phyloP scores from a whole-genome alignment of 2,113 vertebrate species.

The Malaclemys terrapin region DNA sequence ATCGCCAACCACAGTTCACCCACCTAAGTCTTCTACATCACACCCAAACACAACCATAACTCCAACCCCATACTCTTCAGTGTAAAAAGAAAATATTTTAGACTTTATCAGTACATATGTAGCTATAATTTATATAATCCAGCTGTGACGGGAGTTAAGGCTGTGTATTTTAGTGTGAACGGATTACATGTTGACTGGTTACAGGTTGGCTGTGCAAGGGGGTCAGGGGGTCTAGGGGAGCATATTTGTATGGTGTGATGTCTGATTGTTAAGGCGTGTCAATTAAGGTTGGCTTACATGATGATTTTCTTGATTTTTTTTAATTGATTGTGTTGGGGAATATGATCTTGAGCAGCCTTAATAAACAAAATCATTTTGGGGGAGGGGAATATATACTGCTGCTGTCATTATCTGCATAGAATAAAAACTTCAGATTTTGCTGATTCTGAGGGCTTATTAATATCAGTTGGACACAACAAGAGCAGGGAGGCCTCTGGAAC shows the following conservation, averaged over 20 bases:
- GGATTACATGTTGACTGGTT: background rate
- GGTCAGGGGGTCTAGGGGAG: rapidly evolving
- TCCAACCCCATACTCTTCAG: rapidly evolving
- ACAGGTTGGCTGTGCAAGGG: background rate
- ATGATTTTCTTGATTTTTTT: background rate
- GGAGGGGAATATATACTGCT: background rate
- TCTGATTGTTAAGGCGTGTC: background rate
- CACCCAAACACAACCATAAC: rapidly evolving
- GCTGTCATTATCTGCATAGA: background rate
- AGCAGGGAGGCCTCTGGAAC: background rate
- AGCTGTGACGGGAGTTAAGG: background rate
- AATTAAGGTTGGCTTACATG: background rate
- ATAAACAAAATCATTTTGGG: background rate
- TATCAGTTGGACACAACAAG: too few species aligned
- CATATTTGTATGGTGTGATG: background rate
- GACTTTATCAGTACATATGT: background rate
- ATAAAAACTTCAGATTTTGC: background rate
- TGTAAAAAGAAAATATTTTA: rapidly evolving
- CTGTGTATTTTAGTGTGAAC: background rate
- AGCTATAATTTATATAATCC: background rate
- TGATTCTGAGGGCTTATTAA: background rate
- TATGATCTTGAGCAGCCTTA: rapidly evolving
- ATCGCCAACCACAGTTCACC: rapidly evolving
- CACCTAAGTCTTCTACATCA: background rate
- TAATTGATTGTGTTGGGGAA: background rate